Evolutionary conservation across 92 coral and sea anemone species (phyloP), one percentile per base, ranked within the genome.

Genomic region (Zoanthus sansibaricus): DNA sequence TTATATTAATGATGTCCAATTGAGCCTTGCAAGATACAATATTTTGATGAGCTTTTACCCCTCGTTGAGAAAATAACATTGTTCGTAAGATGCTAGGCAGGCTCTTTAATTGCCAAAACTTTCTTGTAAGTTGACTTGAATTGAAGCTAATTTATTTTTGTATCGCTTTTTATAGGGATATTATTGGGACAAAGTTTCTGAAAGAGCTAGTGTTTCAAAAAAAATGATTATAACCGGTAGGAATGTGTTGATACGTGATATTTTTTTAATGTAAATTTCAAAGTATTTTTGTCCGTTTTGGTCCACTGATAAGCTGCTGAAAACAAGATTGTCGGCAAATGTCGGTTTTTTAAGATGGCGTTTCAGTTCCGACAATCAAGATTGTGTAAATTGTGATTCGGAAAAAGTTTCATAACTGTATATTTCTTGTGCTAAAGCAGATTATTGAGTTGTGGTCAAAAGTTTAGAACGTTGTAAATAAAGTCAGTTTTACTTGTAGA

Each of bases 401-500:
- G n/a, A 79, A 49, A 16, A 61, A 37, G 49, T 79, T 62, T n/a
- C 7, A 44, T 10, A 68, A 66, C 46, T 13, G 45, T 44, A 64
- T 80, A 64, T 80, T 80, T 66, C 32, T 42, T 47, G 75, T 64
- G 85, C 75, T 46, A 80, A 13, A 80, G 74, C 85, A 80, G 85
- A 46, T 80, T 80, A 80, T 80, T 48, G 37, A 20, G 20, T 80
- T 80, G 85, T 80, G 85, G 66, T 64, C 75, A 80, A 33, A 69
- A 31, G 74, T 69, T 69, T 49, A 47, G 61, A 74, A 74, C 59
- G 44, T 12, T 80, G 70, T 66, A 80, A 80, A 80, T 80, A 80
- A 80, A 80, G 74, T 67, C 14, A 67, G 37, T 80, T 66, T 46
- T 30, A 66, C 75, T 80, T 80, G 42, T n/a, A 25, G 20, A 21